A percentile compares a stretch with the other conserved stretches of the same genome.
Conservation (phyloP, 2,797 vertebrate genomes). For the Gymnoscopelus microlampas region DNA sequence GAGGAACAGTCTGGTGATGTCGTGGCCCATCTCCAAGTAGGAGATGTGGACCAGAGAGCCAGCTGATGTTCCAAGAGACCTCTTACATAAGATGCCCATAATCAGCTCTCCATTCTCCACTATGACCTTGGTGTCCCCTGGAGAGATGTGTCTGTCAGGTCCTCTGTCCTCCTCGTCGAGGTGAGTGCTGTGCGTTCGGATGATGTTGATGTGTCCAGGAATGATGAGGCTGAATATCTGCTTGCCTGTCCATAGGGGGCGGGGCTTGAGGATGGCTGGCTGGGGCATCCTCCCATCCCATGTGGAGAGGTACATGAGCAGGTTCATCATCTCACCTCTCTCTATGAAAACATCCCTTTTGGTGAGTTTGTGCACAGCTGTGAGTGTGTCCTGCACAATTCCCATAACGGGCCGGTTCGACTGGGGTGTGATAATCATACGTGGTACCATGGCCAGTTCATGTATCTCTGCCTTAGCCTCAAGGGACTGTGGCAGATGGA, state of each 20-base stretch:
- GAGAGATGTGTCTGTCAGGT: slow-evolving; percentile 97
- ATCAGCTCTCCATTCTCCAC: slow-evolving; percentile 98
- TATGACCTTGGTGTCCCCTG: slow-evolving; percentile 96
- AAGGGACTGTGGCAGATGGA: slow-evolving; percentile 94
- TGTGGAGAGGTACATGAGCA: slow-evolving; percentile 96
- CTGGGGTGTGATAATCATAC: slow-evolving; percentile 97
- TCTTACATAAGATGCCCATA: slow-evolving; percentile 99
- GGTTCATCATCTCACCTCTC: slow-evolving; percentile 96
- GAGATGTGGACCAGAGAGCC: slow-evolving; percentile 98
- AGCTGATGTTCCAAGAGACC: slow-evolving; percentile 94
- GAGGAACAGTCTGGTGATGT: slow-evolving; percentile 95
- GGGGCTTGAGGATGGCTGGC: slow-evolving; percentile 93
- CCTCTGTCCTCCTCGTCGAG: slow-evolving; percentile 97
- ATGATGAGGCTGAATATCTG: slow-evolving; percentile 98
- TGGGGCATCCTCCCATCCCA: slow-evolving; percentile 98
- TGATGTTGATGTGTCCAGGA: slow-evolving; percentile 96
- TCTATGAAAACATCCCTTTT: slow-evolving; percentile 96
- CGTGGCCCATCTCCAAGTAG: slow-evolving; percentile 98
- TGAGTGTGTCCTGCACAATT: slow-evolving; percentile 96
- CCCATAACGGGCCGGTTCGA: slow-evolving; percentile 98
- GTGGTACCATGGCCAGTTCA: slow-evolving; percentile 95
- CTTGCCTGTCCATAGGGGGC: slow-evolving; percentile 95
- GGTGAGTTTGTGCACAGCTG: slow-evolving; percentile 94
- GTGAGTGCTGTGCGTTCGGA: slow-evolving; percentile 97
- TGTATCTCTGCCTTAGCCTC: slow-evolving; percentile 96